Base-by-base conservation (phyloP, 2,888 invertebrate species). In the Trichogramma dendrolimi region DNA sequence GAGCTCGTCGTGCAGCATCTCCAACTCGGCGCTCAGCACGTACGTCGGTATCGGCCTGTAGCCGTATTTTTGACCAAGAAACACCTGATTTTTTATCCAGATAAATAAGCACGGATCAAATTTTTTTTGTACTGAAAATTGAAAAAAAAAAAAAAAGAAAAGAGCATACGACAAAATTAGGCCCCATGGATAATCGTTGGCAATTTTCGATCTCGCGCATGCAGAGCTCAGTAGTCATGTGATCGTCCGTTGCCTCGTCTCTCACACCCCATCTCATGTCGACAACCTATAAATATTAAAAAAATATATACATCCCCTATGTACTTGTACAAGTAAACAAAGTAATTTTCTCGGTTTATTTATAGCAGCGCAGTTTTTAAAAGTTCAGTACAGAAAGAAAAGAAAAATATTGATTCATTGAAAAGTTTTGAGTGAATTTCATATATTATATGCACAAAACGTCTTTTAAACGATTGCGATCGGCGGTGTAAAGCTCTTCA, bases 211-310 rank as follows among this genome's bases (percentile, higher is more conserved):
- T 97, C 82, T 98, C 98, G 67, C 93, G 87, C 94, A 98, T 96
- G 76, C 98, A 98, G 0, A 98, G 85, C 73, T 96, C 95, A 0
- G 97, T 97, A 27, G 97, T 98, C 96, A 96, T 96, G 82, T 98
- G 98, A 86, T 98, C 98, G 74, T 98, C 97, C 0, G 97, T 98
- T 0, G 97, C 96, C 80, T 97, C 97, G 75, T 98, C 97, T 73
- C 97, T 83, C 0, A 97, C 96, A 5, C 97, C 97, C 97, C 97
- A 97, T 73, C 97, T 84, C 97, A 97, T 97, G 80, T 97, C 97
- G 41, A 97, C 97, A 4, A 97, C 96, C 94, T 94, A 70, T 7
- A 64, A 42, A 39, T 55, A 4, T 38, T 4, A 43, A 46, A 52
- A 6, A n/a, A 27, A 48, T n/a, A 40, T 10, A 1, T 10, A 7